phyloP scores from a whole-genome alignment of 2,113 vertebrate species.

The Zingel zingel region DNA sequence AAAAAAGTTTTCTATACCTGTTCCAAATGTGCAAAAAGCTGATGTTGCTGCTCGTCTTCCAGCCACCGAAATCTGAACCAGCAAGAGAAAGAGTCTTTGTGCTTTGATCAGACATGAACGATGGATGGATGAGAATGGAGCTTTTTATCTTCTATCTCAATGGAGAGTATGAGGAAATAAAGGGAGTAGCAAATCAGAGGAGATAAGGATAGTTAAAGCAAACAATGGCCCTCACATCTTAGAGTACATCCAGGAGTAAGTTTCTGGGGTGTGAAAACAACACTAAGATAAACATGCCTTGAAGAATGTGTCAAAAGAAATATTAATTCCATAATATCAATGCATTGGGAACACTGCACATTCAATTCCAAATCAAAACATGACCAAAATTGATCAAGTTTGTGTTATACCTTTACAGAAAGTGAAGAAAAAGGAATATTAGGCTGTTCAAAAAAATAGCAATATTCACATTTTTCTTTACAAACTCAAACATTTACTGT shows the following conservation, averaged over 20 bases:
- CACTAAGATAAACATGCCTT: neutral
- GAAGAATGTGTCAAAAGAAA: no score
- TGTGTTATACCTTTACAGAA: no score
- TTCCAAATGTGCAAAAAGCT: neutral
- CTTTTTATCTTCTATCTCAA: neutral
- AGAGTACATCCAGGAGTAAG: neutral
- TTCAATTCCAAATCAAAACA: no score
- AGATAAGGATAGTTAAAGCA: neutral
- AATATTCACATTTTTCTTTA: no score
- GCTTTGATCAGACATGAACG: neutral
- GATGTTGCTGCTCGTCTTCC: neutral
- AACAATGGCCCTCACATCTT: neutral
- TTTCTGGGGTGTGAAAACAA: neutral
- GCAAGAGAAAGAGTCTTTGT: neutral
- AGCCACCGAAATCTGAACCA: neutral
- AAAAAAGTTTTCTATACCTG: conserved; percentile 13
- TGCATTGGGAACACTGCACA: no score
- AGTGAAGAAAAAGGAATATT: no score
- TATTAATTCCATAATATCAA: no score
- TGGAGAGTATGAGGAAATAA: neutral
- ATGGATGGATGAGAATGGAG: no score
- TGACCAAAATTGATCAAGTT: no score
- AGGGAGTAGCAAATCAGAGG: fast-evolving
- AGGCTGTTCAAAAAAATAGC: no score
- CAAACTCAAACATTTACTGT: no score